Evolutionary conservation across 37 sponge, comb jelly and placozoan genomes (phyloP).

Genomic region (Beroe ovata): DNA sequence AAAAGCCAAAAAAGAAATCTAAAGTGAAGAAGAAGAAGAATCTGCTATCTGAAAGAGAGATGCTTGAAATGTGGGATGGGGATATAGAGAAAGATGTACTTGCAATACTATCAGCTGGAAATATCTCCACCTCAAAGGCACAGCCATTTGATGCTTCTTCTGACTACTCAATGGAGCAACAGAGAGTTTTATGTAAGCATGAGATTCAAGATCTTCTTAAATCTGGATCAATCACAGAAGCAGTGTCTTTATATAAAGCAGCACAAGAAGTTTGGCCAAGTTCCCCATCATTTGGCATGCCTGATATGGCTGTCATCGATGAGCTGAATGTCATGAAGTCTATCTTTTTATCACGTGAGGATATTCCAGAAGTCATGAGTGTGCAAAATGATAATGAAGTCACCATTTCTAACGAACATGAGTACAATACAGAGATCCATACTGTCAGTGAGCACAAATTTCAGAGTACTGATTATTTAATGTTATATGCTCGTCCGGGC

Average conservation of each 20-base stretch:
- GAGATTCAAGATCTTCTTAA: slow-evolving; percentile 55
- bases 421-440: neutral
- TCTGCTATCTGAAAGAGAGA: slow-evolving; percentile 15
- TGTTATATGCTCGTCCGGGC: slow-evolving; percentile 50
- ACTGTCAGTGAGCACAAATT: slow-evolving; percentile 41
- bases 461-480: slow-evolving; percentile 61
- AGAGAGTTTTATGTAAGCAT: slow-evolving; percentile 48
- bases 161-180: slow-evolving; percentile 51
- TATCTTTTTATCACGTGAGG: slow-evolving; percentile 44
- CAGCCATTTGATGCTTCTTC: slow-evolving; percentile 51
- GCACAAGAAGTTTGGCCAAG: slow-evolving; percentile 66
- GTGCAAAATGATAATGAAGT: neutral
- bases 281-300: slow-evolving; percentile 66
- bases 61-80: slow-evolving; percentile 62
- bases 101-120: slow-evolving; percentile 1
- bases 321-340: slow-evolving; percentile 47
- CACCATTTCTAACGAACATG: neutral
- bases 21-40: slow-evolving; percentile 61
- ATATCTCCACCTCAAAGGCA: slow-evolving; percentile 15
- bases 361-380: slow-evolving; percentile 48
- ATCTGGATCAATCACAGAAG: slow-evolving; percentile 52
- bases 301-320: slow-evolving; percentile 57
- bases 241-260: slow-evolving; percentile 33
- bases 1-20: neutral
- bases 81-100: slow-evolving; percentile 48